Evolutionary conservation across 1,140 invertebrate genomes (phyloP), one percentile per base, ranked within the genome.

Genomic region (Stegodyphus dumicola): DNA sequence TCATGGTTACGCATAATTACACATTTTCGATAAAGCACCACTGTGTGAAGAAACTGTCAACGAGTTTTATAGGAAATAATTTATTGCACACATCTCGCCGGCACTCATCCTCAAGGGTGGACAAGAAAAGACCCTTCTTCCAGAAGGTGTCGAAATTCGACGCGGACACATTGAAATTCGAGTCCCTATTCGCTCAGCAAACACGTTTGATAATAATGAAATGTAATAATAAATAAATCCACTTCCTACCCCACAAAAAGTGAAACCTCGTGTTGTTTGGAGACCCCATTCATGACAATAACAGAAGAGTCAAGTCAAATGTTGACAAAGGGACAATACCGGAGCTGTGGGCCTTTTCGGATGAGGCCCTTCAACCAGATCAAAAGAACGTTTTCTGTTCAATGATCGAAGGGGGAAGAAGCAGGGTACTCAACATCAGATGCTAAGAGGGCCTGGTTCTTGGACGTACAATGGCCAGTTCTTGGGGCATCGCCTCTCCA

Each of bases 151-250:
- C 78, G 78, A 80, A n/a, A 80, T 80, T 80, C 78, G 78, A 56
- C 52, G 52, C 78, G 78, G 17, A 73, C 64, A 80, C 51, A 80
- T 73, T 73, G 78, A 80, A 80, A 80, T 52, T 80, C 67, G 69
- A 80, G 67, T 80, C 78, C 53, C 53, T 51, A 64, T 80, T 73
- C 67, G 17, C 53, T 54, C 66, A 17, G 17, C 53, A 71, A 71
- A 80, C 67, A 73, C 17, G 9, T 69, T 60, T 69, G 52, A 54
- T 80, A 71, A 73, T 65, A 71, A 80, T 56, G 54, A 80, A 80
- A 80, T 60, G 69, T 73, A 69, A 80, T 65, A 80, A 80, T 80
- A 80, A 56, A 80, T 80, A 80, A 80, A 80, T 73, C 78, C 78
- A 80, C 78, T 80, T 49, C 33, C 33, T 33, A 33, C 33, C 33